Evolutionary conservation across 2,797 vertebrate genomes (phyloP), one percentile per base, ranked within the genome.

Genomic region (Microctenopoma steveboyesi): DNA sequence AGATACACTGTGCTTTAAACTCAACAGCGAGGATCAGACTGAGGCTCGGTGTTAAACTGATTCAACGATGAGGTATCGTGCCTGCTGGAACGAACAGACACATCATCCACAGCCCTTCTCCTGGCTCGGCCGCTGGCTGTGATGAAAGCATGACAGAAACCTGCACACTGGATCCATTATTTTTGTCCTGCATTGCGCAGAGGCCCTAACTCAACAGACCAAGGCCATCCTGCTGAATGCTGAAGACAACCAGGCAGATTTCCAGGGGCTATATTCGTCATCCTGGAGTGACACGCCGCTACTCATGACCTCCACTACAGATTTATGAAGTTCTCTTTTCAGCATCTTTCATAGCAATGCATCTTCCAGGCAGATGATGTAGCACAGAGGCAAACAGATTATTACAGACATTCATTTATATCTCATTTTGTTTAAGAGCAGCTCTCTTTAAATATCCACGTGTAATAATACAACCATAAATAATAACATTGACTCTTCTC

Each of bases 211-310:
- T 82, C 63, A 53, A 33, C 35, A 62, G 63, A 82, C 75, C 72
- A 72, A 78, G 78, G 72, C 67, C 76, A 82, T 30, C 51, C 61
- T 11, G 8, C 61, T 11, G 8, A 46, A 51, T 49, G 60, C 52
- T 81, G 76, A 86, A 83, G 75, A 58, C 62, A 64, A 55, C 50
- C 70, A 81, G 70, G 72, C 74, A 69, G 57, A 61, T 52, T 46
- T 84, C 71, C 75, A 79, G 66, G 63, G 59, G 71, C 58, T 76
- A 76, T 65, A 82, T 86, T 68, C 57, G 63, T 83, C 75, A 78
- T 74, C 5, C 30, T 57, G 67, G 59, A 72, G 71, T 67, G 64
- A 79, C 76, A 68, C 16, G 13, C 42, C 63, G 69, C 37, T 71
- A 37, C 63, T 79, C 60, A 82, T 56, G 65, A 65, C 64, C 64